phyloP scores from a whole-genome alignment of 2,888 invertebrate genomes.

The Synanthedon myopaeformis region DNA sequence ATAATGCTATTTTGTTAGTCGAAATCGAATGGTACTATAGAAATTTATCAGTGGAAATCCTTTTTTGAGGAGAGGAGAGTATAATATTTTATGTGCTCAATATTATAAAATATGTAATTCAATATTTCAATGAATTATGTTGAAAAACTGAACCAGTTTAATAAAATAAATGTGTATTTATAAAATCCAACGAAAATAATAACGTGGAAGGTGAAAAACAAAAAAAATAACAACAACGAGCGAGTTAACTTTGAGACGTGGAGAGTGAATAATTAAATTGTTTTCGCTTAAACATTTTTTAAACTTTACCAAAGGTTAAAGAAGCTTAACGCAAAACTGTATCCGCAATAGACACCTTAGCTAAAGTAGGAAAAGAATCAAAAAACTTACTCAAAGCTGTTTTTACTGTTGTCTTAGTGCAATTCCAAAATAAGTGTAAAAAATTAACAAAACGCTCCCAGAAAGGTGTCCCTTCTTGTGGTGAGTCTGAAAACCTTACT shows the following conservation, averaged over 20 bases:
- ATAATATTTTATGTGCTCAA: too few relatives aligned
- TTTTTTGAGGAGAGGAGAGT: too few relatives aligned
- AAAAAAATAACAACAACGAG: neutral
- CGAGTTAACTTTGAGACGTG: slow-evolving; percentile 10
- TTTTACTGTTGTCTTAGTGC: slow-evolving; percentile 32
- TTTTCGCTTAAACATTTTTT: slow-evolving; percentile 15
- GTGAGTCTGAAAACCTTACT: slow-evolving; percentile 46
- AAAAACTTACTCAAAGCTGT: slow-evolving; percentile 39
- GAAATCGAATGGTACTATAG: too few relatives aligned
- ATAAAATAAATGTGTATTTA: neutral
- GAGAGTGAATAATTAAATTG: slow-evolving; percentile 20
- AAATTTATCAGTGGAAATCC: too few relatives aligned
- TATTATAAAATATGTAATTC: too few relatives aligned
- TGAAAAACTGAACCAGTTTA: too few relatives aligned
- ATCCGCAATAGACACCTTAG: neutral
- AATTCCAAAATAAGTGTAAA: slow-evolving; percentile 44
- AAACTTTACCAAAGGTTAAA: slow-evolving; percentile 15
- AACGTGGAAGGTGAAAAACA: neutral
- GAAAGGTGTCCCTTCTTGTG: slow-evolving; percentile 25
- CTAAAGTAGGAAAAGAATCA: neutral
- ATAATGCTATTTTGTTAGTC: too few relatives aligned
- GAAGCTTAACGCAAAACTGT: neutral
- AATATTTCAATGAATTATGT: too few relatives aligned
- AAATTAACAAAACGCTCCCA: slow-evolving; percentile 37
- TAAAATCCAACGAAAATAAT: neutral